Conservation (phyloP, 2,888 invertebrate genomes). For the Electrophaes corylata region DNA sequence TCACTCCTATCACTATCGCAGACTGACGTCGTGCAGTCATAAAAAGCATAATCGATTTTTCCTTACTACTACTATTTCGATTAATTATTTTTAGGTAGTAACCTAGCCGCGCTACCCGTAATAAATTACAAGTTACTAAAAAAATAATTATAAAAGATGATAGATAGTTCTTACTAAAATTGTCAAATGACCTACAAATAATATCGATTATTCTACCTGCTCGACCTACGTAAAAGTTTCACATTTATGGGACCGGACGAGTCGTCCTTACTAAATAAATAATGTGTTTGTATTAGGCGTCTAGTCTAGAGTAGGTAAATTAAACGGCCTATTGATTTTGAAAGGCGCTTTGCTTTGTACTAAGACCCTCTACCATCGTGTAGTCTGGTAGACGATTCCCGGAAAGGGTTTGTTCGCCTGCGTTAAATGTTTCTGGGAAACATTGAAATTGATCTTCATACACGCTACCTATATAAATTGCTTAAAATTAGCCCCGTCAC, state of each 20-base stretch:
- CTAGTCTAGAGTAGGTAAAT: conserved; percentile 6
- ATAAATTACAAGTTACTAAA: background rate
- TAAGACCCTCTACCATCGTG: background rate
- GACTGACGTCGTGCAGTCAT: no score
- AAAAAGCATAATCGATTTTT: no score
- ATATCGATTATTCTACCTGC: conserved; percentile 31
- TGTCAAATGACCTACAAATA: conserved; percentile 18
- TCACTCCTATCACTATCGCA: no score
- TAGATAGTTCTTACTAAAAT: background rate
- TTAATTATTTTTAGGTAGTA: no score
- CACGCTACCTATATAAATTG: no score
- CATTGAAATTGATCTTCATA: no score
- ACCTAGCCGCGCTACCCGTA: no score
- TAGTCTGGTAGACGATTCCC: background rate
- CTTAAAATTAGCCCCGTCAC: no score
- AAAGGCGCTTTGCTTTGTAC: no score
- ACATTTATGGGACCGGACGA: conserved; percentile 17
- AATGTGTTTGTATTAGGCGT: conserved; percentile 13
- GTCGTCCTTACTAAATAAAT: conserved; percentile 33
- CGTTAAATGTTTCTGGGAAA: no score
- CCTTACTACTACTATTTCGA: no score
- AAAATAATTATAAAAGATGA: background rate
- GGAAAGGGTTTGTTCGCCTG: no score
- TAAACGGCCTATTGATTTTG: conserved; percentile 12
- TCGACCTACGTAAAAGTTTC: conserved; percentile 15